Conservation (phyloP, 2,797 vertebrate species). For the Pagetopsis macropterus region DNA sequence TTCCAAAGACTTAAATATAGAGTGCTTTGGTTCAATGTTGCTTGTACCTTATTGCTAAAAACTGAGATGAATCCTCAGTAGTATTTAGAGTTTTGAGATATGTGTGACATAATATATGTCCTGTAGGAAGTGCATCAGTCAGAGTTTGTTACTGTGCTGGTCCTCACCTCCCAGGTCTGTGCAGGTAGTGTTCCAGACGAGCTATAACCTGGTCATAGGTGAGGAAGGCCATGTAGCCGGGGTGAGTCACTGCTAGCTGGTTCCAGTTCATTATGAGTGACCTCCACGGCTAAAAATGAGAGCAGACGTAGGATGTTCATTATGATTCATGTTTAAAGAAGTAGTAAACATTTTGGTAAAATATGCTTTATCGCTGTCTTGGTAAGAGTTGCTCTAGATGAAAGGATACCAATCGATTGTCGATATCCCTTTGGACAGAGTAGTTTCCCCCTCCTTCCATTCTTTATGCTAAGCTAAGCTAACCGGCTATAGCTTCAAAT, state of each 20-base stretch:
- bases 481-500: background rate
- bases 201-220: constrained; percentile 89
- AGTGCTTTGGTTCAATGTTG: constrained; percentile 1
- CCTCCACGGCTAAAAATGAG: constrained; percentile 84
- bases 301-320: background rate
- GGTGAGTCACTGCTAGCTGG: constrained; percentile 89
- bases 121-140: background rate
- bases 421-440: no score
- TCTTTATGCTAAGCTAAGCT: background rate
- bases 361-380: background rate
- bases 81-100: background rate
- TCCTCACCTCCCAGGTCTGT: constrained; percentile 87
- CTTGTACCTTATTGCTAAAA: background rate
- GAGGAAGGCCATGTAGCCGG: constrained; percentile 93
- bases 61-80: background rate
- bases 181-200: constrained; percentile 82
- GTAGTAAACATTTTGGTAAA: background rate
- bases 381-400: background rate
- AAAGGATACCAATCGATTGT: background rate
- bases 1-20: background rate
- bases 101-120: background rate
- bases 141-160: background rate
- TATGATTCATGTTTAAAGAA: background rate
- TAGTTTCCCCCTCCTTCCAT: no score
- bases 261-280: constrained; percentile 91